Conservation (phyloP, 2,113 vertebrate genomes). For the Urocitellus parryii region DNA sequence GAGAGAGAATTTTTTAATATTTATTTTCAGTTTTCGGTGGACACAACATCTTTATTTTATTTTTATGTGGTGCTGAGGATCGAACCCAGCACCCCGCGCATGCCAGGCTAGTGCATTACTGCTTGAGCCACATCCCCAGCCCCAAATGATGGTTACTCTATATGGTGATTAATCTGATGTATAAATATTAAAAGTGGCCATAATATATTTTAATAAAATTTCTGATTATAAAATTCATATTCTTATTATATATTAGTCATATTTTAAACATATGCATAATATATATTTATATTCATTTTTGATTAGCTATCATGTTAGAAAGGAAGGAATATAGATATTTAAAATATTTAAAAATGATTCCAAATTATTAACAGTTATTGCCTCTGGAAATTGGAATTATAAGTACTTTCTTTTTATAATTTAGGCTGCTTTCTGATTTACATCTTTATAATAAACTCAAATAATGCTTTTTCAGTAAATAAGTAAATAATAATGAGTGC, state of each 20-base stretch:
- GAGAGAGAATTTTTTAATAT: too few species aligned
- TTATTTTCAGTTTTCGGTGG: too few species aligned
- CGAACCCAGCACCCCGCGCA: too few species aligned
- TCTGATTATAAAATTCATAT: not conserved
- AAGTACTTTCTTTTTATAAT: slow-evolving; percentile 22
- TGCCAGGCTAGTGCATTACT: too few species aligned
- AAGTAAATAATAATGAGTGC: not conserved
- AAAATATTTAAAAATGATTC: not conserved
- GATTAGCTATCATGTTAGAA: not conserved
- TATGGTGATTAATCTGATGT: not conserved
- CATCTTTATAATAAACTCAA: not conserved
- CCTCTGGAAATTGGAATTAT: not conserved
- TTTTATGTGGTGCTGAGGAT: too few species aligned
- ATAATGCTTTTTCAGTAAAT: not conserved
- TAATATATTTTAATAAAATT: not conserved
- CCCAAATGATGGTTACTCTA: not conserved
- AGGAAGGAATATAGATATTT: not conserved
- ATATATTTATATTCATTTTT: not conserved
- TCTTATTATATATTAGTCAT: not conserved
- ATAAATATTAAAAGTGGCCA: not conserved
- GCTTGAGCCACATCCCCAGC: too few species aligned
- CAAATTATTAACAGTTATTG: not conserved
- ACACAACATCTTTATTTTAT: too few species aligned
- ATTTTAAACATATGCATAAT: not conserved
- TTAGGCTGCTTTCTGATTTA: not conserved